phyloP scores from a whole-genome alignment of 2,797 vertebrate species.

The Hippoglossus hippoglossus region DNA sequence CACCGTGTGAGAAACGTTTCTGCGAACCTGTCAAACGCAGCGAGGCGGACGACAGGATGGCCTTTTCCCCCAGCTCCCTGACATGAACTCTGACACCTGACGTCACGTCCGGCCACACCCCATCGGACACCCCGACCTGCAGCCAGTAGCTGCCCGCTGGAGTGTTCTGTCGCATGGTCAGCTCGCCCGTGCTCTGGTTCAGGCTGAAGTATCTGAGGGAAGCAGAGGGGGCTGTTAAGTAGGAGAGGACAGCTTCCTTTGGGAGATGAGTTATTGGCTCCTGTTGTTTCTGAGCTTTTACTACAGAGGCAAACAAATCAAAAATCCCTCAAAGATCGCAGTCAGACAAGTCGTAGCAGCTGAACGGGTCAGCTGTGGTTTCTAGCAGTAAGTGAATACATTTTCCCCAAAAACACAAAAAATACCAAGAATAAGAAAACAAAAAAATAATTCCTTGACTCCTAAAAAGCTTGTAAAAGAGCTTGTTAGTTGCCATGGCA shows the following conservation, averaged over 20 bases:
- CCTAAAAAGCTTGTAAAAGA: conserved; percentile 9
- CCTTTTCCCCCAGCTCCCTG: conserved; percentile 87
- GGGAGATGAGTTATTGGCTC: no score
- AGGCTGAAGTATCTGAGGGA: conserved; percentile 87
- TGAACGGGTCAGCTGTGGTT: conserved; percentile 9
- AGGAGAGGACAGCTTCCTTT: no score
- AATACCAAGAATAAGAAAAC: background rate
- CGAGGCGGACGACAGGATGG: conserved; percentile 87
- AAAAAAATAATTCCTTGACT: conserved; percentile 14
- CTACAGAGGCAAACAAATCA: no score
- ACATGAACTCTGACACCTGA: conserved; percentile 88
- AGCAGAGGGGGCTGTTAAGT: conserved; percentile 26
- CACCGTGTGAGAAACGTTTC: conserved; percentile 32
- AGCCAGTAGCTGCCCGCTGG: conserved; percentile 88
- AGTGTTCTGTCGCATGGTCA: conserved; percentile 83
- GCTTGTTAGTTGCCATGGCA: conserved; percentile 70
- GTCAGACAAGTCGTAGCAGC: background rate
- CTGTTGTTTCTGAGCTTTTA: no score
- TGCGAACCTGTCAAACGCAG: conserved; percentile 86
- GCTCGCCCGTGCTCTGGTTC: conserved; percentile 88
- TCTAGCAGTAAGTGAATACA: conserved; percentile 4
- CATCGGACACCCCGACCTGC: conserved; percentile 89
- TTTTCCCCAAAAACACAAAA: conserved; percentile 8
- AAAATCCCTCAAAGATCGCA: no score
- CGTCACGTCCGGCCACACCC: conserved; percentile 90